These are phyloP conservation scores for Therioaphis trifolii DNA, from an alignment of 2,888 invertebrate species.

Conservation along the genomic window DNA sequence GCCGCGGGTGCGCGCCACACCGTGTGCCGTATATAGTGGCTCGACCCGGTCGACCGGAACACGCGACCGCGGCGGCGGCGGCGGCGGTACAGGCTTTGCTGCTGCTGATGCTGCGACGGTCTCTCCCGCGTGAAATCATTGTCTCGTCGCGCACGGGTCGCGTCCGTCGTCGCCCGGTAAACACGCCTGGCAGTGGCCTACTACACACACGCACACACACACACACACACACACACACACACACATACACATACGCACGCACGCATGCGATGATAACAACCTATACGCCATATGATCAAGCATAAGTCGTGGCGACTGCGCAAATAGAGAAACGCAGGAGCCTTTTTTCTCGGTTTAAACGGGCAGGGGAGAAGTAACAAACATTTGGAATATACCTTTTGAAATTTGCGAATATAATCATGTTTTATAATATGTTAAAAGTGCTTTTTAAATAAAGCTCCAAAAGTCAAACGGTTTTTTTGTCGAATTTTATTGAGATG, in stretches of 20 bases:
- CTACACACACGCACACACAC: background rate
- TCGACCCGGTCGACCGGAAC: constrained; percentile 27
- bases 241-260: background rate
- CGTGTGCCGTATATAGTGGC: too few species aligned
- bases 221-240: background rate
- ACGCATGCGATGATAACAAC: background rate
- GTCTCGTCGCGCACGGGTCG: constrained; percentile 23
- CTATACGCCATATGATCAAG: background rate
- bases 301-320: background rate
- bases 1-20: background rate
- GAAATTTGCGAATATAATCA: too few species aligned
- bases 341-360: too few species aligned
- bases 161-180: constrained; percentile 29
- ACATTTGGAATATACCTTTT: too few species aligned
- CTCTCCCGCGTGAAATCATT: background rate
- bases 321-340: too few species aligned
- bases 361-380: too few species aligned
- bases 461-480: too few species aligned
- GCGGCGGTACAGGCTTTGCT: constrained; percentile 18
- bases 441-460: too few species aligned
- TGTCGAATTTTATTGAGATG: too few species aligned
- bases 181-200: background rate
- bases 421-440: too few species aligned
- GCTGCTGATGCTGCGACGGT: too few species aligned
- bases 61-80: constrained; percentile 33